Evolutionary conservation across 2,113 vertebrate genomes (phyloP), one percentile per base, ranked within the genome.

Genomic region (Amphilophus citrinellus): DNA sequence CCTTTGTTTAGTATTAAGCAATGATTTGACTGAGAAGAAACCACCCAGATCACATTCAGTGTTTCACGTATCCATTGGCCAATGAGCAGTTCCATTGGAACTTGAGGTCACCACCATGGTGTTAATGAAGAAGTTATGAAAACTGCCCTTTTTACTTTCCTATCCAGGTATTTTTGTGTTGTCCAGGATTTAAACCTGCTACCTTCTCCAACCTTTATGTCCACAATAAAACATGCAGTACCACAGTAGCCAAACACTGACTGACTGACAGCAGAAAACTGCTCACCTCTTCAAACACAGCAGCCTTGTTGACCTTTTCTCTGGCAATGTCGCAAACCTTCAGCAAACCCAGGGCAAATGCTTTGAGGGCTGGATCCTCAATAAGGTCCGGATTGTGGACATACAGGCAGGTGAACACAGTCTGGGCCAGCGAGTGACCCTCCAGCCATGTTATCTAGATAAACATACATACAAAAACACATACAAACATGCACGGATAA

Each of bases 291-390:
- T 99, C 98, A 89, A 99, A 99, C 80, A 99, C 98, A 79, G 98
- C 98, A 44, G 98, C 98, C 95, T 99, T 99, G 93, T 99, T 99
- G 90, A 99, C 98, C 91, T 99, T 99, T 94, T 99, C 98, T 83
- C 98, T 97, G 79, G 98, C 97, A 76, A 99, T 99, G 92, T 99
- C 98, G 86, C 98, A 99, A 82, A 99, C 97, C 95, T 99, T 99
- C 73, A 99, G 96, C 89, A 99, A 98, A 30, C 98, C 98, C 39
- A 99, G 93, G 85, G 98, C 97, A 92, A 99, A 99, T 77, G 98
- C 97, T 92, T 99, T 99, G 92, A 99, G 98, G 68, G 98, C 96
- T 63, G 98, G 98, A 93, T 99, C 98, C 93, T 98, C 98, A 91
- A 99, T 99, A 78, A 98, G 96, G 92, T 99, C 98, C 4, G 98